phyloP scores from a whole-genome alignment of 2,797 vertebrate genomes.

The Psittacula derbiana region DNA sequence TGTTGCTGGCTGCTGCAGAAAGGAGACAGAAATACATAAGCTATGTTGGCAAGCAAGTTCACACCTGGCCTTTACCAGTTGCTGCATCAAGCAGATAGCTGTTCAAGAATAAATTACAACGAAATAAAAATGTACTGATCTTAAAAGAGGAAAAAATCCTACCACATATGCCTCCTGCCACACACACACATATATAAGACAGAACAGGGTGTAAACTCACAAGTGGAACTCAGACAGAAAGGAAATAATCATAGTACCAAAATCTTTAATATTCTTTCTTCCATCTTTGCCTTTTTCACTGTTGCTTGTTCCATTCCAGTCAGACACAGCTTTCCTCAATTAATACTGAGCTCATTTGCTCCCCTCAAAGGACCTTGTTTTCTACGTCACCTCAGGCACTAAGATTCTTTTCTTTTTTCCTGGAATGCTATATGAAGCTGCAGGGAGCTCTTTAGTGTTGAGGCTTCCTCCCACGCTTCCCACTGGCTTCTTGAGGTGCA shows the following conservation, averaged over 20 bases:
- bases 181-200: accelerated
- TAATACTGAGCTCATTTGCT: neutral
- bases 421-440: neutral
- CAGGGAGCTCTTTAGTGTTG: neutral
- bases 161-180: accelerated
- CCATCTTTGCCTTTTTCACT: neutral
- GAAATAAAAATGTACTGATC: neutral
- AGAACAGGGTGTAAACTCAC: neutral
- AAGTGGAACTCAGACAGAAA: neutral
- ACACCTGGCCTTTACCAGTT: conserved; percentile 61
- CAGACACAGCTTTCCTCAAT: neutral
- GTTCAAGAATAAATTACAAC: conserved; percentile 31
- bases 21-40: conserved; percentile 54
- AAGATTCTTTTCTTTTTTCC: neutral
- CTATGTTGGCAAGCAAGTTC: conserved; percentile 33
- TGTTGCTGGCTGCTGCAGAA: conserved; percentile 47
- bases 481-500: neutral
- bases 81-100: conserved; percentile 47
- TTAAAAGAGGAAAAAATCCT: neutral
- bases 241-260: neutral
- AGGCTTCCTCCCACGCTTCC: neutral
- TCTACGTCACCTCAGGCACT: neutral
- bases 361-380: neutral
- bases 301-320: neutral
- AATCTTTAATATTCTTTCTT: neutral